These are phyloP conservation scores for Zeuzera pyrina DNA, from an alignment of 2,888 invertebrate species.

Conservation along the genomic window DNA sequence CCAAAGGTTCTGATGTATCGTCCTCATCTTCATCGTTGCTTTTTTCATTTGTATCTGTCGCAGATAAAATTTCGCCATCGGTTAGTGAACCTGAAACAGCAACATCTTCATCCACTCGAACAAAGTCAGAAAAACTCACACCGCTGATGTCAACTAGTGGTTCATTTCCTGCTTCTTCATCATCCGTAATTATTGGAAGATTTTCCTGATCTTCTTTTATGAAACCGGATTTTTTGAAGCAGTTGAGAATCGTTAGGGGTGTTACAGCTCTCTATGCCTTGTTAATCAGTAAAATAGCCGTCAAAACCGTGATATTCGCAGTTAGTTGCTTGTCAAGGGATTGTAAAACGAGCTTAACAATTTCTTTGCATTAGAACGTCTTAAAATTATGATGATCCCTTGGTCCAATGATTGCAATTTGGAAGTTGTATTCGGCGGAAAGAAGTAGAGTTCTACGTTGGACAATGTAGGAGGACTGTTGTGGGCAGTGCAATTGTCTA, in stretches of 20 bases:
- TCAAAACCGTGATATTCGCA: conserved; percentile 15
- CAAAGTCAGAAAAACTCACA: conserved; percentile 20
- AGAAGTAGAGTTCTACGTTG: conserved; percentile 12
- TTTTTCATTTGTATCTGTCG: conserved; percentile 14
- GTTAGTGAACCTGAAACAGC: conserved; percentile 18
- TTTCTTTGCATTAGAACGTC: conserved; percentile 5
- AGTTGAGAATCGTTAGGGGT: conserved; percentile 15
- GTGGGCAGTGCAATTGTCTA: conserved; percentile 13
- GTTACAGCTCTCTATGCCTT: conserved; percentile 15
- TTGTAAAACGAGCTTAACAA: conserved; percentile 11
- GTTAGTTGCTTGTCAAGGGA: conserved; percentile 14
- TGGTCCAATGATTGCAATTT: conserved; percentile 39
- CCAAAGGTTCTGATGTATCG: conserved; percentile 16
- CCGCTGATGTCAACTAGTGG: conserved; percentile 16
- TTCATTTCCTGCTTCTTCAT: conserved; percentile 17
- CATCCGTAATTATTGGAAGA: conserved; percentile 13
- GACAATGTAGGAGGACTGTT: conserved; percentile 12
- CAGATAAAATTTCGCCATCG: conserved; percentile 15
- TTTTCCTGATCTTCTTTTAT: conserved; percentile 9
- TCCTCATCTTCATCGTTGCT: conserved; percentile 14
- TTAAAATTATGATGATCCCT: conserved; percentile 19
- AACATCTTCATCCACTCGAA: conserved; percentile 18
- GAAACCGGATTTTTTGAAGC: conserved; percentile 14
- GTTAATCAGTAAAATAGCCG: conserved; percentile 14
- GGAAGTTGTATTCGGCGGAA: conserved; percentile 36